phyloP scores from a whole-genome alignment of 2,113 vertebrate species.

The Xenopus tropicalis region DNA sequence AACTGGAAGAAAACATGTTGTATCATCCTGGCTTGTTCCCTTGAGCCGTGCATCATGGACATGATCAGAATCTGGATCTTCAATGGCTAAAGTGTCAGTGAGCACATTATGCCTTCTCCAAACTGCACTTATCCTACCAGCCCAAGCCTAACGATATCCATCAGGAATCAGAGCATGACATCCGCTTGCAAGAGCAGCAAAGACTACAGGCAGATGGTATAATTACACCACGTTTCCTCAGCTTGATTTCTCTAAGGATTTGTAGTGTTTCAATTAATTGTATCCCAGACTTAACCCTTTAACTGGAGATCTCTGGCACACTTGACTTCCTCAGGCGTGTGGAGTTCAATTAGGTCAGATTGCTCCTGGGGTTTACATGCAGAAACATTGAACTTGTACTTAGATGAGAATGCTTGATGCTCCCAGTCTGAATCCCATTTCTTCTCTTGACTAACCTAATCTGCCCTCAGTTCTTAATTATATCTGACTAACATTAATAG shows the following conservation, averaged over 20 bases:
- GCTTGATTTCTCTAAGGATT: constrained; percentile 29
- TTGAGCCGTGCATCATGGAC: not conserved
- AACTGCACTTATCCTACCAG: constrained; percentile 21
- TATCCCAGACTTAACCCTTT: constrained; percentile 30
- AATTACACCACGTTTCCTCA: constrained; percentile 9
- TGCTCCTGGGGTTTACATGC: not conserved
- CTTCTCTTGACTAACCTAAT: too few relatives aligned
- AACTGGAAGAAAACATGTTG: constrained; percentile 12
- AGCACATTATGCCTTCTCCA: not conserved
- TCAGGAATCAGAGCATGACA: not conserved
- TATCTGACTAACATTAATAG: too few relatives aligned
- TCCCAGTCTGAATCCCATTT: not conserved
- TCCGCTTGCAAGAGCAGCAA: constrained; percentile 18
- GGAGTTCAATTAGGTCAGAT: constrained; percentile 3
- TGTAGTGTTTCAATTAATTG: constrained; percentile 28
- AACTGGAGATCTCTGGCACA: not conserved
- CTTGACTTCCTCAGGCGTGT: not conserved
- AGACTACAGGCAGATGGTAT: constrained; percentile 42
- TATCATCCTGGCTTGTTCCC: constrained; percentile 6
- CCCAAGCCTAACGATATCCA: constrained; percentile 3
- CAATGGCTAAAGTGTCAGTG: constrained; percentile 2
- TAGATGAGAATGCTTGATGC: not conserved
- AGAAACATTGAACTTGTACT: not conserved
- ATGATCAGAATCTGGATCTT: constrained; percentile 11
- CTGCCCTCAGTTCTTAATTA: too few relatives aligned